Evolutionary conservation across 2,888 invertebrate genomes (phyloP), one percentile per base, ranked within the genome.

Genomic region (Acrocyrtus sp.): DNA sequence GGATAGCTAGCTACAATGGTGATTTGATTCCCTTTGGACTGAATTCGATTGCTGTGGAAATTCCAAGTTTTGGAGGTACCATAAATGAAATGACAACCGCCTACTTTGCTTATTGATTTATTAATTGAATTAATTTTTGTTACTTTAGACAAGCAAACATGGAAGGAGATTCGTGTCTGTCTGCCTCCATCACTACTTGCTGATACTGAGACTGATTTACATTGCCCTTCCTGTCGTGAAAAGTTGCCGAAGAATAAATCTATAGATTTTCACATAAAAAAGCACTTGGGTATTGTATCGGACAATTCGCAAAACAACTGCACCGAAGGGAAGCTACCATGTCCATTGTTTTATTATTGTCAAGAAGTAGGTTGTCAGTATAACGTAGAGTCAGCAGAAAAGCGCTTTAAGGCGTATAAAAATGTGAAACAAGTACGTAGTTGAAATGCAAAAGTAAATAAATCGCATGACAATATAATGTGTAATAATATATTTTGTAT

Each of bases 161-260:
- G 78, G 78, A 76, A 74, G 34, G 76, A 78, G 56, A 66, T 78
- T 6, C 50, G 72, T 58, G 75, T 78, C 1, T 56, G 50, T 45
- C 78, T 76, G 50, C 70, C 78, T 12, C 57, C 67, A 12, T 60
- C 45, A 21, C 53, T 77, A 12, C 24, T 62, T 8, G 43, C 74
- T 5, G 61, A 61, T 29, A 65, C 65, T 19, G 58, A 62, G 68
- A 56, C 69, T 53, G 72, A 76, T 50, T 24, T 73, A 22, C 57
- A 50, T 54, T 80, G 80, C 67, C 80, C 80, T 10, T 72, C 72
- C 10, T 80, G 80, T 47, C 63, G 67, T n/a, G 77, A 80, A 61
- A 76, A 70, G 61, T 50, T 80, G n/a, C 50, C 62, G 10, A 72
- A 73, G 43, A 74, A 76, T 27, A 68, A 75, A 39, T 77, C 80